phyloP scores from a whole-genome alignment of 1,140 invertebrate species.

The Tetragnatha versicolor region DNA sequence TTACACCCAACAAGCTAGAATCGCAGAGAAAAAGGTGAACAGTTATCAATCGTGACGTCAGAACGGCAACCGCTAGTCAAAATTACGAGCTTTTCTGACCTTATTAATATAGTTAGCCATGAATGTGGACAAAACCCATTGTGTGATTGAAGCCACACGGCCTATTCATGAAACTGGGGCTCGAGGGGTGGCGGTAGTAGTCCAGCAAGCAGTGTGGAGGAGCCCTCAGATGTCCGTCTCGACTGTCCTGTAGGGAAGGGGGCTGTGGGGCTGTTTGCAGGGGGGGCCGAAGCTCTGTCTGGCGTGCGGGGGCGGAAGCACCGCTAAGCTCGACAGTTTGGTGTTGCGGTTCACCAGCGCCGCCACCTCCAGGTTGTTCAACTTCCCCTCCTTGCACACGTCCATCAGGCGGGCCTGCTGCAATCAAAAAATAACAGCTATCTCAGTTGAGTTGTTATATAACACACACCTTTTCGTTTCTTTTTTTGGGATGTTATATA shows the following conservation, averaged over 20 bases:
- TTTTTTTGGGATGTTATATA: too few species aligned
- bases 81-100: too few species aligned
- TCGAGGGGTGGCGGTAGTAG: background rate
- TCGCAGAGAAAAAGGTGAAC: too few species aligned
- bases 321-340: constrained; percentile 50
- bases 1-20: too few species aligned
- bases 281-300: constrained; percentile 30
- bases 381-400: constrained; percentile 52
- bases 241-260: constrained; percentile 43
- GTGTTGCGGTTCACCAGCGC: constrained; percentile 54
- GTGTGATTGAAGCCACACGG: too few species aligned
- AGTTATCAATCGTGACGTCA: too few species aligned
- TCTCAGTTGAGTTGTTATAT: too few species aligned
- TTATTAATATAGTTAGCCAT: too few species aligned
- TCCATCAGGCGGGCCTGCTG: constrained; percentile 19
- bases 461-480: too few species aligned
- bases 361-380: constrained; percentile 59
- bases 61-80: too few species aligned
- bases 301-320: constrained; percentile 5
- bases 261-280: constrained; percentile 12
- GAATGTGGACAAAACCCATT: too few species aligned
- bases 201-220: background rate
- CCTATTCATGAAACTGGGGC: background rate
- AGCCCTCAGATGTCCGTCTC: constrained; percentile 56
- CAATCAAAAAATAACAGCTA: background rate